Evolutionary conservation across 2,797 vertebrate species (phyloP), one percentile per base, ranked within the genome.

Genomic region (Lindbergichthys nudifrons): DNA sequence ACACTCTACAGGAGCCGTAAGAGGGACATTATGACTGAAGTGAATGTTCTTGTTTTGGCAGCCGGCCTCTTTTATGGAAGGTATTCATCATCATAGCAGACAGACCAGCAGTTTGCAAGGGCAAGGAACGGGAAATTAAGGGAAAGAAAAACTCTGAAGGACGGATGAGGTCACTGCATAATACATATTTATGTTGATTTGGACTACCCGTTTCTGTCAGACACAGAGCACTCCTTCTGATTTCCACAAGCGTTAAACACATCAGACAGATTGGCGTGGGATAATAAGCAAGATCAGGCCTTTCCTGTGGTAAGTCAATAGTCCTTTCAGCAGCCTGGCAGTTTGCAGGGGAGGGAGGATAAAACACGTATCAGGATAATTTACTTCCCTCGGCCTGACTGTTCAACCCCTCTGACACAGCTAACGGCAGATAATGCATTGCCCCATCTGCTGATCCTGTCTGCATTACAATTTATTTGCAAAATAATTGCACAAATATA

Each of bases 351-450:
- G 65, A 80, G 58, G 53, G 36, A 77, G 68, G 79, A 75, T 81
- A 73, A 86, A 88, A 90, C 84, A 87, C 89, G 82, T 78, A 90
- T 86, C 84, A 56, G 65, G 77, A 82, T 81, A 88, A 86, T 91
- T 85, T 88, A 89, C 67, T 88, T 88, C 81, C 85, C 81, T 82
- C 81, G 80, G 83, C 72, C 70, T 73, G 75, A 74, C 78, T 79
- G 80, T 84, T 88, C 86, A 85, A 84, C 83, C 80, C 72, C 81
- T 76, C 62, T 43, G 78, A 76, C 79, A 71, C 77, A 60, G 78
- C 83, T 85, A 82, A 76, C 84, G 71, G 79, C 77, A 79, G 63
- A 76, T 89, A 90, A 90, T 87, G 78, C 75, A 84, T 89, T 26
- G 62, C 47, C 62, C 83, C 87, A 87, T 90, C 85, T 90, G 86